Evolutionary conservation across 2,797 vertebrate genomes (phyloP).

Genomic region (Anniella stebbinsi): DNA sequence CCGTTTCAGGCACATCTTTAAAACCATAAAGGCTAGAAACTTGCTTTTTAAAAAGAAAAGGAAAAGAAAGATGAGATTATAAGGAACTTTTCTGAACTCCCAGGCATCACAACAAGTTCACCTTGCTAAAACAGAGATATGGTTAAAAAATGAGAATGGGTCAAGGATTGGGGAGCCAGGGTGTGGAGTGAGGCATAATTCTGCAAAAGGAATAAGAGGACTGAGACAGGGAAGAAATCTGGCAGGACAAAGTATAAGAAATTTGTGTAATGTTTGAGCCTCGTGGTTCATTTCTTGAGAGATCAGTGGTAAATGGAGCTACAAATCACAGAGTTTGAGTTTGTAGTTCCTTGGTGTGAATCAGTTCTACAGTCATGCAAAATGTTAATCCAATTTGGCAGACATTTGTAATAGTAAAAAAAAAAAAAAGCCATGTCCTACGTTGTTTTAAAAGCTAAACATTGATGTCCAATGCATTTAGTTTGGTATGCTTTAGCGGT

Average conservation of each 20-base stretch:
- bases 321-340: background rate
- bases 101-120: background rate
- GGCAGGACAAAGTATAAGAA: background rate
- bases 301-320: background rate
- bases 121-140: background rate
- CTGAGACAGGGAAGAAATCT: background rate
- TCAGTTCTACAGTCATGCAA: background rate
- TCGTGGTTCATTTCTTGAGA: background rate
- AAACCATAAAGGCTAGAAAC: background rate
- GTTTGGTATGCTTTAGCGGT: background rate
- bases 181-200: background rate
- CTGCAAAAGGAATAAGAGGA: background rate
- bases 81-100: background rate
- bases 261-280: background rate
- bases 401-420: background rate
- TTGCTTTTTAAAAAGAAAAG: background rate
- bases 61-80: background rate
- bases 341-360: background rate
- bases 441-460: background rate
- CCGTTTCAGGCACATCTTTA: background rate
- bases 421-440: background rate
- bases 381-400: background rate
- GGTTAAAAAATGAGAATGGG: background rate
- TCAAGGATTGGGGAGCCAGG: background rate
- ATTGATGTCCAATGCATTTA: background rate